Base-by-base conservation (phyloP, 2,113 vertebrate species). In the Fregata magnificens region DNA sequence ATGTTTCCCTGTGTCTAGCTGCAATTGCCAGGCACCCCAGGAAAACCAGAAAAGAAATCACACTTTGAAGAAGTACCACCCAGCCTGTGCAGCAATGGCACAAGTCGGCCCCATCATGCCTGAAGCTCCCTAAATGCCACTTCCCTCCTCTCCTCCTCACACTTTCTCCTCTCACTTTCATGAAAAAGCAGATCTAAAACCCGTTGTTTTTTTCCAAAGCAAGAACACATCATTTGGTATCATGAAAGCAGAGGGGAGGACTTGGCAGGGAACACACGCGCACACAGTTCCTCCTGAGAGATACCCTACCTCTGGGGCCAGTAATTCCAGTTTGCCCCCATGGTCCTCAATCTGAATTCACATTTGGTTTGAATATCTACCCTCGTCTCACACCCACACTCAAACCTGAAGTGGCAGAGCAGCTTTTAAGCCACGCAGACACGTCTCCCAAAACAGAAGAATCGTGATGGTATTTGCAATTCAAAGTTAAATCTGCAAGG, bases 401-500 rank as follows among this genome's bases (percentile, higher is more conserved):
- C 72, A 88, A 77, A 90, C 26, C 32, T 83, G 50, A 92, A 74
- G 85, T n/a, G 63, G 62, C 45, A 95, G 38, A 92, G 63, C 71
- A 77, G 76, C 93, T 96, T 94, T 88, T 62, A 92, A 94, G 67
- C 0, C 9, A 79, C 3, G 8, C 67, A 91, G 83, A 76, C 22
- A 6, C 0, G 0, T 76, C 70, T 94, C 56, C 81, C 70, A 80
- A 61, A 90, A 32, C 79, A 84, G 88, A 86, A 91, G 70, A 94
- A 92, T 93, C 13, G n/a, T 67, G 71, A 92, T 14, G 29, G 34
- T 29, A 86, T 96, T 93, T 93, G 92, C 95, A 97, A 96, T 95
- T 94, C 93, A 73, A 94, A 96, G 56, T 66, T 31, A 72, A 79
- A 86, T 72, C 67, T 93, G 71, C 84, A 86, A 82, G 66, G 78